Percentiles rank a stretch among this genome's conserved stretches.
Conservation (phyloP, 1,140 invertebrate genomes). For the Lordiphosa clarofinis region DNA sequence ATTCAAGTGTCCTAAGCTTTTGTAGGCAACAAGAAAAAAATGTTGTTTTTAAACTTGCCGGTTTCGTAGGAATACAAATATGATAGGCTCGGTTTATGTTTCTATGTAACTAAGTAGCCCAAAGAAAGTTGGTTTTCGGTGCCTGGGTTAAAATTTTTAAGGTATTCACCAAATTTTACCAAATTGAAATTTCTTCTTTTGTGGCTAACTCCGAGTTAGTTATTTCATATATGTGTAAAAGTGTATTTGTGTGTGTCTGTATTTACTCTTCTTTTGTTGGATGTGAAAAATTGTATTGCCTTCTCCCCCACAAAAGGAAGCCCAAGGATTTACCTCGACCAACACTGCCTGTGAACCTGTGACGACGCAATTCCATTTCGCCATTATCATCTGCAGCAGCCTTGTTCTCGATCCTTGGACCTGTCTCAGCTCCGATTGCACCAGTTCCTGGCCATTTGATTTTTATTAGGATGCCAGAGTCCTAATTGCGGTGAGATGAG, state of each 20-base stretch:
- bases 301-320: slow-evolving; percentile 33
- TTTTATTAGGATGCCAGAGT: slow-evolving; percentile 63
- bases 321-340: slow-evolving; percentile 35
- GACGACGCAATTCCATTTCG: slow-evolving; percentile 73
- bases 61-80: no score
- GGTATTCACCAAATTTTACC: no score
- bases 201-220: no score
- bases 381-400: slow-evolving; percentile 54
- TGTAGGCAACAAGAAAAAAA: no score
- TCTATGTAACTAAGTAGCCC: no score
- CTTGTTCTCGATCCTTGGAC: slow-evolving; percentile 3
- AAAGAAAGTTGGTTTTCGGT: no score
- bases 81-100: no score
- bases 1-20: no score
- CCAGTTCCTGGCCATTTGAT: slow-evolving; percentile 60
- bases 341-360: slow-evolving; percentile 46
- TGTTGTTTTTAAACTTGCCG: no score
- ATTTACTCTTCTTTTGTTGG: slow-evolving; percentile 67
- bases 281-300: slow-evolving; percentile 64
- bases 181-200: no score
- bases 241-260: slow-evolving; percentile 13
- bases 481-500: slow-evolving; percentile 68
- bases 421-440: slow-evolving; percentile 31
- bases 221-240: neutral
- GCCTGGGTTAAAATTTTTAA: no score